phyloP scores from a whole-genome alignment of 2,888 invertebrate genomes.

The Noctua fimbriata region DNA sequence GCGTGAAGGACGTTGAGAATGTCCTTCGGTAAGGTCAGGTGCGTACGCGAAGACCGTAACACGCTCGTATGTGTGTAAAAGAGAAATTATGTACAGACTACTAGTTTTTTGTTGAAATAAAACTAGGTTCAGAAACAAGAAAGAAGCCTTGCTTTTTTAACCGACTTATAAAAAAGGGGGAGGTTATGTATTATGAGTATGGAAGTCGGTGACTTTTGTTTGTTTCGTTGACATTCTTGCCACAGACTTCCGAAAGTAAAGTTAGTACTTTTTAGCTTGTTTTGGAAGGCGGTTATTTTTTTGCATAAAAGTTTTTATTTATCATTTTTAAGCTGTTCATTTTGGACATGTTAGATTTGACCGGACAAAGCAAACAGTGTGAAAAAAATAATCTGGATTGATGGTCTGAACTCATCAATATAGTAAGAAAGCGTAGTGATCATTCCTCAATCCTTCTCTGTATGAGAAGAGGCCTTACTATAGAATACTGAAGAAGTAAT shows the following conservation, averaged over 20 bases:
- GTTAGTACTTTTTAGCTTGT: no score
- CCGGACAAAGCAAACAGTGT: neutral
- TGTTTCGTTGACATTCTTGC: no score
- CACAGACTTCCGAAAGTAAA: no score
- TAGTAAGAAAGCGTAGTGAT: neutral
- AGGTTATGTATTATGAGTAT: no score
- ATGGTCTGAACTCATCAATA: neutral
- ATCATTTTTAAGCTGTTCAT: neutral
- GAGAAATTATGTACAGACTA: conserved; percentile 5
- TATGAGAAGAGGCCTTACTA: neutral
- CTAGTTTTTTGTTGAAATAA: neutral
- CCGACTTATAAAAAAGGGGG: no score
- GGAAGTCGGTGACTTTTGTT: no score
- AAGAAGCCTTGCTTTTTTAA: neutral
- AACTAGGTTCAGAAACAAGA: neutral
- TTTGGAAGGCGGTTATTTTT: no score
- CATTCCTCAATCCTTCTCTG: neutral
- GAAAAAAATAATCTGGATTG: neutral
- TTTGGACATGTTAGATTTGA: neutral
- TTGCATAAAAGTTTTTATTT: no score
- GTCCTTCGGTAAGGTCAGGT: conserved; percentile 52
- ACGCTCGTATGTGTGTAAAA: neutral
- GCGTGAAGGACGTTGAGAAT: conserved; percentile 47
- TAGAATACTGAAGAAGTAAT: neutral
- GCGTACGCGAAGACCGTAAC: conserved; percentile 27